Conservation (phyloP, 1,140 invertebrate species). For the Diploscapter pachys region DNA sequence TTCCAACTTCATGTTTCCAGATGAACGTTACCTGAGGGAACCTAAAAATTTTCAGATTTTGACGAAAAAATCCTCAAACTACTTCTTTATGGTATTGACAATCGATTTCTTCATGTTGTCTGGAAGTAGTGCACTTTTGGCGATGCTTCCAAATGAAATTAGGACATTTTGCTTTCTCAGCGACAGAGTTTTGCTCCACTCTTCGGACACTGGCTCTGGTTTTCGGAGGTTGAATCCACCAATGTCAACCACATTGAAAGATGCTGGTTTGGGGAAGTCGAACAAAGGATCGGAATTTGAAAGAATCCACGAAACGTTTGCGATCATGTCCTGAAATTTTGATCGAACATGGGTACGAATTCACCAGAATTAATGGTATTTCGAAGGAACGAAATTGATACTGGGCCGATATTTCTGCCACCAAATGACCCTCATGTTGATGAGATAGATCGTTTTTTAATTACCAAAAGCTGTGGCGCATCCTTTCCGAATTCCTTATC, state of each 20-base stretch:
- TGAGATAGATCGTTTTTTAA: neutral
- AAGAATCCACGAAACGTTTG: neutral
- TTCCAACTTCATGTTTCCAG: slow-evolving; percentile 37
- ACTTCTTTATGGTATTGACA: slow-evolving; percentile 7
- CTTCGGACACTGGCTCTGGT: slow-evolving; percentile 8
- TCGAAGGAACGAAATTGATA: no score
- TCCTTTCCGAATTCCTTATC: no score
- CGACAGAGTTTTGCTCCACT: slow-evolving; percentile 26
- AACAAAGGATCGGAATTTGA: slow-evolving; percentile 6
- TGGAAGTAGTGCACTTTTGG: slow-evolving; percentile 25
- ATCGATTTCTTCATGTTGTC: slow-evolving; percentile 20
- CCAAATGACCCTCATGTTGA: neutral
- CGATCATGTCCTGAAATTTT: neutral
- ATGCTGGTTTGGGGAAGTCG: neutral
- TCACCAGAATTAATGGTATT: neutral
- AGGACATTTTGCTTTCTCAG: slow-evolving; percentile 22
- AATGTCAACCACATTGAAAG: slow-evolving; percentile 8
- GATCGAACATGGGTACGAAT: neutral
- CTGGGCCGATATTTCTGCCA: neutral
- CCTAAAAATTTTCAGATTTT: slow-evolving; percentile 1
- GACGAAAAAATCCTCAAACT: neutral
- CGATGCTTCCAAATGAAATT: slow-evolving; percentile 34
- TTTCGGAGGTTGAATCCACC: neutral
- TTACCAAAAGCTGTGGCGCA: neutral
- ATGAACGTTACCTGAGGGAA: slow-evolving; percentile 41